phyloP scores from a whole-genome alignment of 2,888 invertebrate species.

The Mylabris sibirica region DNA sequence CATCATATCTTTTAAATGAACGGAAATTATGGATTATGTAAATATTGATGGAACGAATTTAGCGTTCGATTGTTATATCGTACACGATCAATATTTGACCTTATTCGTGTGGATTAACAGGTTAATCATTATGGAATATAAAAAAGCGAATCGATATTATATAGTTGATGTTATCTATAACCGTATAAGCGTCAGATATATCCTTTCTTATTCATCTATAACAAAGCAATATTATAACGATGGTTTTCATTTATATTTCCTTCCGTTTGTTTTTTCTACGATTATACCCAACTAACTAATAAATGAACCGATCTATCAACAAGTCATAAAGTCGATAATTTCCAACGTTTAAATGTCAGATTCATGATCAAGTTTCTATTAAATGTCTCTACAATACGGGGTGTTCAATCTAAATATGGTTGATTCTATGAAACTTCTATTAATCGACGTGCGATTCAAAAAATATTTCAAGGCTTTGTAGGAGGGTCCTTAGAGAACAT shows the following conservation, averaged over 20 bases:
- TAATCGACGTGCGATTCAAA: too few species aligned
- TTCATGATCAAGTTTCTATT: not conserved
- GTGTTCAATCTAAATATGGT: too few species aligned
- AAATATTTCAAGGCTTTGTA: too few species aligned
- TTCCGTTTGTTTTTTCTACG: not conserved
- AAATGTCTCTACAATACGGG: not conserved
- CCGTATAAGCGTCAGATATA: not conserved
- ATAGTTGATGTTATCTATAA: not conserved
- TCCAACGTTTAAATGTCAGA: not conserved
- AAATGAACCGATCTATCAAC: not conserved
- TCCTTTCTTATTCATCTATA: not conserved
- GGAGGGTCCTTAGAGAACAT: too few species aligned
- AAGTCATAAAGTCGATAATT: not conserved
- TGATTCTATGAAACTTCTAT: too few species aligned
- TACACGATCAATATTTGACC: slow-evolving; percentile 3
- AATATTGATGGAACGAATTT: not conserved
- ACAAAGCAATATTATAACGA: not conserved
- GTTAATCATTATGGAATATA: not conserved
- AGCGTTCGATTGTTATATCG: not conserved
- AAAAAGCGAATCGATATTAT: not conserved
- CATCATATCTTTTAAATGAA: not conserved
- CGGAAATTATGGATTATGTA: not conserved
- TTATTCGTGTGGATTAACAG: not conserved
- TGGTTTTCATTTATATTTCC: not conserved
- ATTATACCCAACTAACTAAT: not conserved